phyloP scores from a whole-genome alignment of 1,140 invertebrate species.

The Megalopta genalis region DNA sequence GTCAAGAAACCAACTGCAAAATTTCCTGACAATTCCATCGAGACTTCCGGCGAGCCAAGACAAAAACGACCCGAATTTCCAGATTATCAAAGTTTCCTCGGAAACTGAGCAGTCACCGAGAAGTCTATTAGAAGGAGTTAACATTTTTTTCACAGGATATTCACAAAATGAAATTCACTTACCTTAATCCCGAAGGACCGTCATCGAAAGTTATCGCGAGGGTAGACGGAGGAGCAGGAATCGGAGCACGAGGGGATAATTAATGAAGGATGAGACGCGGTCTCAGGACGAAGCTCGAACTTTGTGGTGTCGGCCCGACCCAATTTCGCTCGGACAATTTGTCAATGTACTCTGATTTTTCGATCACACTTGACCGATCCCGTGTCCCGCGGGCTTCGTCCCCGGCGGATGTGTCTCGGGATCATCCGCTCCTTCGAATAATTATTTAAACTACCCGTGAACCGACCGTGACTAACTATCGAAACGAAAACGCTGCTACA shows the following conservation, averaged over 20 bases:
- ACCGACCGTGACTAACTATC: no score
- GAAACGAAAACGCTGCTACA: no score
- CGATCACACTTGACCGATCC: constrained; percentile 39
- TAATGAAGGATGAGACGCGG: constrained; percentile 60
- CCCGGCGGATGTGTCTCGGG: background rate
- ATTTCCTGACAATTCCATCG: no score
- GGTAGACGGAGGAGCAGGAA: background rate
- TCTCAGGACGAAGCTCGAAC: constrained; percentile 45
- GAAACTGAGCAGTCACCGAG: no score
- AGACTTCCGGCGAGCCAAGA: no score
- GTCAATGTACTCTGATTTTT: constrained; percentile 59
- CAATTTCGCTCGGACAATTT: constrained; percentile 57
- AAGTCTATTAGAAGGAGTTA: background rate
- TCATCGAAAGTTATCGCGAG: constrained; percentile 50
- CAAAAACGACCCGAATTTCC: no score
- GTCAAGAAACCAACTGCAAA: no score
- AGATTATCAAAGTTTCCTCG: no score
- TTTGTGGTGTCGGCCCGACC: constrained; percentile 43
- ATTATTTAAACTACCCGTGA: background rate
- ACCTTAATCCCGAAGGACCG: constrained; percentile 39
- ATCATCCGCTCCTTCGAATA: constrained; percentile 31
- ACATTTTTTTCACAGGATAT: constrained; percentile 31
- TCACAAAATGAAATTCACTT: constrained; percentile 57
- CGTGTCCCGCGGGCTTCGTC: constrained; percentile 10
- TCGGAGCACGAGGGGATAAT: constrained; percentile 36